Conservation (phyloP, 2,113 vertebrate species). For the Xiphorhynchus elegans region DNA sequence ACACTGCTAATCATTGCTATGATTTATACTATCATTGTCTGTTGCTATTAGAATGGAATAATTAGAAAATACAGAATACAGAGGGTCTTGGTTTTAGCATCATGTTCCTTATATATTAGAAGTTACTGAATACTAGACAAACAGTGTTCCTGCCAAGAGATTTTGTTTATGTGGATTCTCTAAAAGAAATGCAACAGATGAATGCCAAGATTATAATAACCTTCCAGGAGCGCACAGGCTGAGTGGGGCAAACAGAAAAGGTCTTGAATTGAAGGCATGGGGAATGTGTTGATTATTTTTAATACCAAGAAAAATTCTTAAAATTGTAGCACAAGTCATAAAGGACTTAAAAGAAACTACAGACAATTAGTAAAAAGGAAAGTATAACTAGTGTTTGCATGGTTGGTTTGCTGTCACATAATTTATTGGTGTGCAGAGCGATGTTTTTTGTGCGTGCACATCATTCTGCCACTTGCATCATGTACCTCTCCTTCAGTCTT, state of each 20-base stretch:
- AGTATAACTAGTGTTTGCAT: conserved; percentile 17
- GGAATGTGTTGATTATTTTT: conserved; percentile 29
- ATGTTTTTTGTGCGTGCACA: not conserved
- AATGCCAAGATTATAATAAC: conserved; percentile 48
- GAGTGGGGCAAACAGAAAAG: conserved; percentile 19
- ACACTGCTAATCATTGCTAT: not conserved
- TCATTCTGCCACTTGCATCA: conserved; percentile 24
- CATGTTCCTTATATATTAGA: not conserved
- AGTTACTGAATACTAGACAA: conserved; percentile 32
- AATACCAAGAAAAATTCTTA: conserved; percentile 13
- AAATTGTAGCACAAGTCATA: conserved; percentile 33
- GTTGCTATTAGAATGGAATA: not conserved
- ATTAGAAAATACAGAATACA: conserved; percentile 1
- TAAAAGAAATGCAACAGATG: conserved; percentile 40
- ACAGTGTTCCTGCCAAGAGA: conserved; percentile 33
- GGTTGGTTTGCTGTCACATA: conserved; percentile 36
- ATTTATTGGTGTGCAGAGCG: conserved; percentile 31
- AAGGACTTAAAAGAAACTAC: conserved; percentile 34
- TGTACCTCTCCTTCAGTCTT: not conserved
- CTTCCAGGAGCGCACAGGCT: conserved; percentile 28
- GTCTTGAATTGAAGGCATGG: conserved; percentile 18
- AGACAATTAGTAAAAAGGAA: conserved; percentile 26
- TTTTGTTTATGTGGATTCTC: conserved; percentile 49
- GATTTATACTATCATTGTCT: not conserved
- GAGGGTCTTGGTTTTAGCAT: conserved; percentile 23